A percentile compares a stretch with the other conserved stretches of the same genome.
Evolutionary conservation across 2,797 vertebrate species (phyloP).

Genomic region (Phrynocephalus guinanensis): DNA sequence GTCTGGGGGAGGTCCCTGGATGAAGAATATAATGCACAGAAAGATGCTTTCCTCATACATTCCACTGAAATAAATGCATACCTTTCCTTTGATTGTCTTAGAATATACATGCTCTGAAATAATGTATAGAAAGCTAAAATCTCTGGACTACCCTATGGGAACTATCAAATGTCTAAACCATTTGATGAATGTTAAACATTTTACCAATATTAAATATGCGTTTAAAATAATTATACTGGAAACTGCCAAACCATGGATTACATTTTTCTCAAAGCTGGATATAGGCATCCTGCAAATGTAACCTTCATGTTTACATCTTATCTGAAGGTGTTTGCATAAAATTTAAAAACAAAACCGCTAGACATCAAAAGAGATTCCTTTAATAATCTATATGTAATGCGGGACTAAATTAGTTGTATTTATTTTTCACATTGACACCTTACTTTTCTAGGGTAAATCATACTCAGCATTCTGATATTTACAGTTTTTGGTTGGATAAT

Average conservation of each 20-base stretch:
- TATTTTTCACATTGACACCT: background rate
- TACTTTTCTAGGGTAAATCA: conserved; percentile 1
- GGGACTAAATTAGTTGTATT: conserved; percentile 46
- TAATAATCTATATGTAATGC: conserved; percentile 65
- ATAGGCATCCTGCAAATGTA: conserved; percentile 36
- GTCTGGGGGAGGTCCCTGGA: background rate
- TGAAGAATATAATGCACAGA: background rate
- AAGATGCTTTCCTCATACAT: background rate
- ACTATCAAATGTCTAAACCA: background rate
- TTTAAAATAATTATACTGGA: background rate
- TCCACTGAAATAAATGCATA: background rate
- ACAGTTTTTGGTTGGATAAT: conserved; percentile 48
- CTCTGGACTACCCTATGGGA: conserved; percentile 4
- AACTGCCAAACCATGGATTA: conserved; percentile 25
- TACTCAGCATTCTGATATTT: conserved; percentile 29
- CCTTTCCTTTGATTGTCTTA: conserved; percentile 2
- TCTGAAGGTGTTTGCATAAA: conserved; percentile 41
- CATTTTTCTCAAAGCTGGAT: conserved; percentile 27
- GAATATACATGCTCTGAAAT: background rate
- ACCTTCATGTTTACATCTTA: conserved; percentile 38
- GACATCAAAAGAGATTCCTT: conserved; percentile 44
- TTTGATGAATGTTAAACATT: background rate
- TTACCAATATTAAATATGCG: background rate
- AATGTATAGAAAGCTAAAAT: background rate
- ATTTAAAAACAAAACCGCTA: conserved; percentile 53